Percentiles rank a stretch among this genome's conserved stretches.
Conservation (phyloP, 92 coral and sea anemone genomes). For the Metridium senile region DNA sequence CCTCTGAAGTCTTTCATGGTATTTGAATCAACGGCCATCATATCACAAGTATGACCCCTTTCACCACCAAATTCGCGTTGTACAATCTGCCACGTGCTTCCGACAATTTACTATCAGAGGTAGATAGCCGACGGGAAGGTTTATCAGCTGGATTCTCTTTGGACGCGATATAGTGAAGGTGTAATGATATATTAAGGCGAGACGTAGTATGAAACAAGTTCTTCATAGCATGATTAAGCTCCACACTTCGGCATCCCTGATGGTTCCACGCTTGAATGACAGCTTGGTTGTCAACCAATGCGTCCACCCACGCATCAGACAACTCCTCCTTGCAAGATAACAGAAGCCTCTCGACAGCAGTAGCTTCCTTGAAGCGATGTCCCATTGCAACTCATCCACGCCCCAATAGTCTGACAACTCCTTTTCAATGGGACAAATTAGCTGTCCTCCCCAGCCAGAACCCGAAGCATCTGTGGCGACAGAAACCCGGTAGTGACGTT, state of each 20-base stretch:
- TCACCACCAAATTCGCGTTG: no score
- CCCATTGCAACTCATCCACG: slow-evolving; percentile 17
- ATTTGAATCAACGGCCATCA: no score
- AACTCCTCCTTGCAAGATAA: slow-evolving; percentile 15
- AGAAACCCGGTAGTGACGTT: slow-evolving; percentile 35
- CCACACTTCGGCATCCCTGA: slow-evolving; percentile 49
- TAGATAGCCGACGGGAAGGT: no score
- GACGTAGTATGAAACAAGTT: slow-evolving; percentile 35
- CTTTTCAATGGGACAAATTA: slow-evolving; percentile 20
- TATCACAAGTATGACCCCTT: no score
- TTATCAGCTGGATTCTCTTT: no score
- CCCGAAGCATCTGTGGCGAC: slow-evolving; percentile 68
- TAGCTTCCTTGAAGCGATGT: slow-evolving; percentile 54
- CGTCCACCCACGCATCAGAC: slow-evolving; percentile 44
- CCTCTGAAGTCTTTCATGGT: no score
- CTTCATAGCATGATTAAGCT: slow-evolving; percentile 36
- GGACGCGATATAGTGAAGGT: no score
- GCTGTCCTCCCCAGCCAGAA: slow-evolving; percentile 56
- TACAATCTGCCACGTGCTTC: no score
- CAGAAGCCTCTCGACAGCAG: slow-evolving; percentile 31
- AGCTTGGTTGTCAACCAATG: slow-evolving; percentile 53
- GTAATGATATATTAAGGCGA: slow-evolving; percentile 27
- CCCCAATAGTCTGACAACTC: slow-evolving; percentile 58
- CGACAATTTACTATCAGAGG: no score
- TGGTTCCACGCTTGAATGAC: slow-evolving; percentile 46